phyloP scores from a whole-genome alignment of 2,888 invertebrate genomes.

The Tryphoninae sp. region DNA sequence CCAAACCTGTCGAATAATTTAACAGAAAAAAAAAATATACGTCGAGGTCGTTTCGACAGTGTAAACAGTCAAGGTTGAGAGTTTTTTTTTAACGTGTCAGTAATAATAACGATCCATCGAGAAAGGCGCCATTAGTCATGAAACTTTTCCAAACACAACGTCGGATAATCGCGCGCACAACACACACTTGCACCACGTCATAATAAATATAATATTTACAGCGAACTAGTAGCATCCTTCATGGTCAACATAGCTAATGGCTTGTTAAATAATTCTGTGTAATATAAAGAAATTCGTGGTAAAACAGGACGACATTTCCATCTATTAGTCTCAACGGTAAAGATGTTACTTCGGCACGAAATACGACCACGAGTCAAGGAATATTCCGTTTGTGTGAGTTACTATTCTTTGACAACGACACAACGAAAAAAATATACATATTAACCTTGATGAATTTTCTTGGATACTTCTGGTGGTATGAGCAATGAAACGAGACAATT shows the following conservation, averaged over 20 bases:
- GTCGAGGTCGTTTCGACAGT: background rate
- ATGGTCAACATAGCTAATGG: too few relatives aligned
- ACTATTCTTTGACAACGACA: background rate
- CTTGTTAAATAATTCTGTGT: too few relatives aligned
- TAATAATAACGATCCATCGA: slow-evolving; percentile 37
- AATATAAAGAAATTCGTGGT: too few relatives aligned
- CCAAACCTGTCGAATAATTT: background rate
- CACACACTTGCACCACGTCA: background rate
- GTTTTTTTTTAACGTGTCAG: background rate
- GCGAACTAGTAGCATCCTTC: too few relatives aligned
- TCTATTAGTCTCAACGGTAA: too few relatives aligned
- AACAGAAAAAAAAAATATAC: slow-evolving; percentile 23
- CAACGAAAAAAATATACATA: background rate
- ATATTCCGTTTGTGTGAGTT: background rate
- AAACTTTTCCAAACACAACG: slow-evolving; percentile 22
- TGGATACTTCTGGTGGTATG: slow-evolving; percentile 11
- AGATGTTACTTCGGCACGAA: too few relatives aligned
- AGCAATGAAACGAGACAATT: slow-evolving; percentile 52
- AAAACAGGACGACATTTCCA: too few relatives aligned
- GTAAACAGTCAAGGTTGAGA: background rate
- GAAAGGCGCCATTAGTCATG: slow-evolving; percentile 48
- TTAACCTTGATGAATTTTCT: slow-evolving; percentile 57
- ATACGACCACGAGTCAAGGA: background rate
- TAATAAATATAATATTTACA: too few relatives aligned
- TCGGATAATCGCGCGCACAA: background rate